These are phyloP conservation scores for Psilanteris sp. DNA, from an alignment of 1,140 invertebrate species.

Conservation along the genomic window DNA sequence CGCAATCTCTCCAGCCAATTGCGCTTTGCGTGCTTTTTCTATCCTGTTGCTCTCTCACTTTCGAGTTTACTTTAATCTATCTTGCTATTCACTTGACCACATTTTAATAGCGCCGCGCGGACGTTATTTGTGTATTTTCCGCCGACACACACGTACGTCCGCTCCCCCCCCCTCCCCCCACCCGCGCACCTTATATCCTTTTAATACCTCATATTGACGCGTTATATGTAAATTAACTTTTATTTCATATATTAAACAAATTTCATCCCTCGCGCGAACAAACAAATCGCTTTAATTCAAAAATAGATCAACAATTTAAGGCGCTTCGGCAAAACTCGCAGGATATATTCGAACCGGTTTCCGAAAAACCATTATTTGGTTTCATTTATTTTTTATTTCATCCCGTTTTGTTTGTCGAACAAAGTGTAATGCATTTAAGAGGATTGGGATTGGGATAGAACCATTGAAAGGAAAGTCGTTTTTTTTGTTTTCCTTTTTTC, in stretches of 20 bases:
- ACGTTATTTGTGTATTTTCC: conserved; percentile 22
- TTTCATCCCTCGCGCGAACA: no score
- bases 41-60: conserved; percentile 32
- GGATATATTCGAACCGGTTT: conserved; percentile 1
- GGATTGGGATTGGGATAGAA: conserved; percentile 11
- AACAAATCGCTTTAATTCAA: no score
- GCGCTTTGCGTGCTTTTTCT: conserved; percentile 39
- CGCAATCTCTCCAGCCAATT: conserved; percentile 57
- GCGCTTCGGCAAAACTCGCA: no score
- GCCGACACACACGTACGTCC: conserved; percentile 10
- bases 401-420: conserved; percentile 1
- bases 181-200: neutral
- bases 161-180: no score
- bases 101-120: conserved; percentile 18
- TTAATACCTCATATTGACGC: neutral
- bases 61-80: conserved; percentile 48
- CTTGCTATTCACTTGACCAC: conserved; percentile 50
- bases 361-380: neutral
- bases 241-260: neutral
- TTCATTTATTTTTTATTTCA: neutral
- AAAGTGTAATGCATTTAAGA: conserved; percentile 17
- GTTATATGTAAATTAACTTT: conserved; percentile 27
- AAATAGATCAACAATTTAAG: conserved; percentile 1
- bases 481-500: no score
- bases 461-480: conserved; percentile 4